These are phyloP conservation scores for Gambusia affinis DNA, from an alignment of 2,113 vertebrate species.

Conservation along the genomic window DNA sequence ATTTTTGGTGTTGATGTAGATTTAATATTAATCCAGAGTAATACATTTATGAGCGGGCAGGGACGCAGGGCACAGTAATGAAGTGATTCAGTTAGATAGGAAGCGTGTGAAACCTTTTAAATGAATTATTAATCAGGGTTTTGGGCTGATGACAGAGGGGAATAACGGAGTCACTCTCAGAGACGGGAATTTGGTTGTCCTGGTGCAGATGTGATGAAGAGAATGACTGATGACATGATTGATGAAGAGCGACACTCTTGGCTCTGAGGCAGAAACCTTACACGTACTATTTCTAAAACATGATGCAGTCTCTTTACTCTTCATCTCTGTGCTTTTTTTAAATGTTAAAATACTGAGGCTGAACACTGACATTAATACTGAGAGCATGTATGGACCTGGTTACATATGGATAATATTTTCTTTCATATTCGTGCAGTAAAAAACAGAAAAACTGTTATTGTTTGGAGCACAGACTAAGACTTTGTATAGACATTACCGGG, in stretches of 20 bases:
- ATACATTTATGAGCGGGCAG: slow-evolving; percentile 52
- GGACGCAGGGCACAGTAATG: slow-evolving; percentile 39
- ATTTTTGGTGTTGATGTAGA: slow-evolving; percentile 51
- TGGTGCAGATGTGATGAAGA: slow-evolving; percentile 16
- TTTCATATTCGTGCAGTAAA: neutral
- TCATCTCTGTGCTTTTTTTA: neutral
- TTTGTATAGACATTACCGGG: too few relatives aligned
- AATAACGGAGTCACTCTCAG: slow-evolving; percentile 15
- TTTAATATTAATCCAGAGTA: slow-evolving; percentile 54
- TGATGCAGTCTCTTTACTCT: neutral
- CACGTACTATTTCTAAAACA: neutral
- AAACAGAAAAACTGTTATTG: neutral
- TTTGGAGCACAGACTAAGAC: neutral
- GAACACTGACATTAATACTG: neutral
- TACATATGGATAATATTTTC: too few relatives aligned
- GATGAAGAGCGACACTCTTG: slow-evolving; percentile 26
- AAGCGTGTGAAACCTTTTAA: slow-evolving; percentile 42
- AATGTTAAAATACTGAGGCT: neutral
- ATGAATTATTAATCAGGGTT: slow-evolving; percentile 49
- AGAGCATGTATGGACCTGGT: too few relatives aligned
- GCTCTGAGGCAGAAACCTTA: slow-evolving; percentile 8
- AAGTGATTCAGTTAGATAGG: slow-evolving; percentile 46
- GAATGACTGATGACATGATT: slow-evolving; percentile 41
- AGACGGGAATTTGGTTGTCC: slow-evolving; percentile 36
- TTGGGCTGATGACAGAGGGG: slow-evolving; percentile 36